A percentile compares a stretch with the other conserved stretches of the same genome.
These are phyloP conservation scores for Hyalella azteca DNA, from an alignment of 2,888 invertebrate species.

Conservation along the genomic window DNA sequence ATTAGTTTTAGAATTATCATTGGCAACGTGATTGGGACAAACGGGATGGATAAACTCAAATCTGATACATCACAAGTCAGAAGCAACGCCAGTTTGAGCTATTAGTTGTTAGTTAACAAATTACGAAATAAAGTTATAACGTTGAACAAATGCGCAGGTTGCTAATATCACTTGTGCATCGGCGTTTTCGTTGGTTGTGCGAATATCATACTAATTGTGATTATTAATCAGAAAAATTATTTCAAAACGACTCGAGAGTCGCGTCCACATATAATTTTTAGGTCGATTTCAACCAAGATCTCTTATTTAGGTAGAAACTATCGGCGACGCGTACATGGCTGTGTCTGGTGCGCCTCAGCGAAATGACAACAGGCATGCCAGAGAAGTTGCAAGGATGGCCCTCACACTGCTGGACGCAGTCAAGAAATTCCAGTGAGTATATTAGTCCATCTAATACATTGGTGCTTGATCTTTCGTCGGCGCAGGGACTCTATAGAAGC, in stretches of 20 bases:
- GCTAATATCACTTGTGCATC: neutral
- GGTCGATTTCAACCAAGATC: neutral
- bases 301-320: slow-evolving; percentile 80
- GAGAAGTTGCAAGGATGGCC: slow-evolving; percentile 91
- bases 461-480: neutral
- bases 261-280: neutral
- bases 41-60: too few relatives aligned
- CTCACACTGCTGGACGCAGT: slow-evolving; percentile 84
- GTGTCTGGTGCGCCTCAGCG: slow-evolving; percentile 89
- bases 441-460: neutral
- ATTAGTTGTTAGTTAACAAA: too few relatives aligned
- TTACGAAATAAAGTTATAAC: too few relatives aligned
- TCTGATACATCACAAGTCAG: too few relatives aligned
- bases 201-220: neutral
- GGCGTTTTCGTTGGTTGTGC: neutral
- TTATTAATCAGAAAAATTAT: neutral
- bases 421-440: slow-evolving; percentile 72
- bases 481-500: neutral
- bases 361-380: slow-evolving; percentile 87
- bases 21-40: too few relatives aligned
- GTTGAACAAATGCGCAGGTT: too few relatives aligned
- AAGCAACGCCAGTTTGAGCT: too few relatives aligned
- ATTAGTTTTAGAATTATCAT: too few relatives aligned
- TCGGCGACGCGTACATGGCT: slow-evolving; percentile 94
- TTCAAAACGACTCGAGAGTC: neutral